A percentile compares a stretch with the other conserved stretches of the same genome.
Conservation (phyloP, 2,113 vertebrate species). For the Xiphorhynchus elegans region DNA sequence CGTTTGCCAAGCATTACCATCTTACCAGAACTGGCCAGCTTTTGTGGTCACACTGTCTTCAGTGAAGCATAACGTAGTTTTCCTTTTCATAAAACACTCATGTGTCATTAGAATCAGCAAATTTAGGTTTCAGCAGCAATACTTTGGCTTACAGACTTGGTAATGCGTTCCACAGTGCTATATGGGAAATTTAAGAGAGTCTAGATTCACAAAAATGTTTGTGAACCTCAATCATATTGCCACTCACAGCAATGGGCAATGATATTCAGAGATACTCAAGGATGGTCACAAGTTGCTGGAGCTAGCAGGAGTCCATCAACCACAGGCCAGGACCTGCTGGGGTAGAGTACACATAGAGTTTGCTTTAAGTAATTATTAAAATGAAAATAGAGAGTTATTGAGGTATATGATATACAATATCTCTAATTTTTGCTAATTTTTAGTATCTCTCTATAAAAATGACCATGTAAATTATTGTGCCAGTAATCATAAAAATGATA, state of each 20-base stretch:
- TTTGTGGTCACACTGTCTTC: background rate
- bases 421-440: background rate
- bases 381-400: background rate
- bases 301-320: background rate
- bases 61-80: background rate
- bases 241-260: background rate
- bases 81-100: background rate
- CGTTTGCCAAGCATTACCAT: rapidly evolving
- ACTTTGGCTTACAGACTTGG: background rate
- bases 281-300: background rate
- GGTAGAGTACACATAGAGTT: background rate
- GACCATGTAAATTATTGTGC: background rate
- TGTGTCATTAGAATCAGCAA: background rate
- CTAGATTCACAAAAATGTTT: background rate
- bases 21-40: background rate
- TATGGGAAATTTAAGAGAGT: background rate
- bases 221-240: rapidly evolving
- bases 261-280: background rate
- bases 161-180: background rate
- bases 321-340: background rate
- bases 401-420: background rate
- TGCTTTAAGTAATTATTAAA: background rate
- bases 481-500: background rate
- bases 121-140: background rate
- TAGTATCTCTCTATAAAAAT: background rate